A percentile compares a stretch with the other conserved stretches of the same genome.
phyloP scores from a whole-genome alignment of 2,113 vertebrate genomes.

The Philantomba maxwellii region DNA sequence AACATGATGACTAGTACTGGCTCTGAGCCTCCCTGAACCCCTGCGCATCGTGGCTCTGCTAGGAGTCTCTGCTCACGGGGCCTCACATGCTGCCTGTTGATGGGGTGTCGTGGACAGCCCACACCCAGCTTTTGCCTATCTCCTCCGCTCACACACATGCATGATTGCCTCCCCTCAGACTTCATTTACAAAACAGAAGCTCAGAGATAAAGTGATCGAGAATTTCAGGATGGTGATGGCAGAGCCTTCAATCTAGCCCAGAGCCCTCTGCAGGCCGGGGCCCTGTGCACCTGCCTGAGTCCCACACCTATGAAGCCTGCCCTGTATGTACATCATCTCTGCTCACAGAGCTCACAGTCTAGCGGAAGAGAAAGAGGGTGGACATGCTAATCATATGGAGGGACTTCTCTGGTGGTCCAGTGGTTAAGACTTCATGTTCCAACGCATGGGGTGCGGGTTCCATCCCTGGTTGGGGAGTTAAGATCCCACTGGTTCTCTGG shows the following conservation, averaged over 20 bases:
- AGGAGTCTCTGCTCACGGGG: not conserved
- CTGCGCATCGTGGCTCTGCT: fast-evolving
- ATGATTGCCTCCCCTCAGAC: not conserved
- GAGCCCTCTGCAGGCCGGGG: not conserved
- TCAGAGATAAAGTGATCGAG: not conserved
- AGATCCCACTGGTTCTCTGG: not conserved
- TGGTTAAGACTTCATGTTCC: not conserved
- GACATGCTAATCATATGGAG: not conserved
- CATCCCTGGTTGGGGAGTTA: not conserved
- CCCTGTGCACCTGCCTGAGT: not conserved
- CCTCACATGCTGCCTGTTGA: fast-evolving
- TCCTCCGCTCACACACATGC: not conserved
- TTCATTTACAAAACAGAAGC: not conserved
- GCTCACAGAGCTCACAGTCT: not conserved
- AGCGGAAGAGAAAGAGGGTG: not conserved
- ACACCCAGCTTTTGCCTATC: fast-evolving
- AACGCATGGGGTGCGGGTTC: not conserved
- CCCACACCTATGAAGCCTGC: not conserved
- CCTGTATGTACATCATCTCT: fast-evolving
- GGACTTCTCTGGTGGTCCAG: not conserved
- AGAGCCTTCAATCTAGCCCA: not conserved
- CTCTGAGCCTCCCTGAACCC: not conserved
- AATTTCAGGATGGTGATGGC: not conserved
- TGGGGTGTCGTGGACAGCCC: fast-evolving
- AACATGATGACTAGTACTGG: fast-evolving